Percentiles rank a stretch among this genome's conserved stretches.
phyloP scores from a whole-genome alignment of 2,113 vertebrate genomes.

The Nycticebus coucang region DNA sequence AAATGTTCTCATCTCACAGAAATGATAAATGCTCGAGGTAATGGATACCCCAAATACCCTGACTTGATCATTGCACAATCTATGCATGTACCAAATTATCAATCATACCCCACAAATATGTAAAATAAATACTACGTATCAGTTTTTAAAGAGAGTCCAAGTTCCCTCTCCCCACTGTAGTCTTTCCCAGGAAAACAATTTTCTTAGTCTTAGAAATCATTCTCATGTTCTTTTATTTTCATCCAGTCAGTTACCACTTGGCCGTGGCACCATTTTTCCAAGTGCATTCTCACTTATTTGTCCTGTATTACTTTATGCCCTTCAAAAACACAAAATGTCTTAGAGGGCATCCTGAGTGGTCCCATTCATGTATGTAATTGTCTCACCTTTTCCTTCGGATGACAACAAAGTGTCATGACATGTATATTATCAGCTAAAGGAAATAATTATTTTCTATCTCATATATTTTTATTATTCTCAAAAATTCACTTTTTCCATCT shows the following conservation, averaged over 20 bases:
- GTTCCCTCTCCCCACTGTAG: neutral
- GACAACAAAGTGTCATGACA: neutral
- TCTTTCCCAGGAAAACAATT: slow-evolving; percentile 28
- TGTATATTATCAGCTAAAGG: neutral
- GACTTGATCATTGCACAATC: too few relatives aligned
- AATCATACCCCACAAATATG: too few relatives aligned
- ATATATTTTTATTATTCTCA: neutral
- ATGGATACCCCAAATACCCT: too few relatives aligned
- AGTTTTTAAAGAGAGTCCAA: neutral
- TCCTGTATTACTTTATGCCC: neutral
- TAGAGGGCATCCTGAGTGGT: neutral
- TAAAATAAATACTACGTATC: too few relatives aligned
- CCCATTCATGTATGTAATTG: neutral
- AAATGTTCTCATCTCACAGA: too few relatives aligned
- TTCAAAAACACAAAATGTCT: neutral
- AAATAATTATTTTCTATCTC: neutral
- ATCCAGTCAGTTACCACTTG: neutral
- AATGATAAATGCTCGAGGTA: too few relatives aligned
- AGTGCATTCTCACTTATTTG: neutral
- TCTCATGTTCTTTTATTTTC: neutral
- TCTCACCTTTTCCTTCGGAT: neutral
- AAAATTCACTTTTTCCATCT: neutral
- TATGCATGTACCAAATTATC: too few relatives aligned
- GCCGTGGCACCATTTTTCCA: neutral
- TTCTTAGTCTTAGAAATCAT: slow-evolving; percentile 25